Evolutionary conservation across 1,140 invertebrate species (phyloP), one percentile per base, ranked within the genome.

Genomic region (Microplitis demolitor): DNA sequence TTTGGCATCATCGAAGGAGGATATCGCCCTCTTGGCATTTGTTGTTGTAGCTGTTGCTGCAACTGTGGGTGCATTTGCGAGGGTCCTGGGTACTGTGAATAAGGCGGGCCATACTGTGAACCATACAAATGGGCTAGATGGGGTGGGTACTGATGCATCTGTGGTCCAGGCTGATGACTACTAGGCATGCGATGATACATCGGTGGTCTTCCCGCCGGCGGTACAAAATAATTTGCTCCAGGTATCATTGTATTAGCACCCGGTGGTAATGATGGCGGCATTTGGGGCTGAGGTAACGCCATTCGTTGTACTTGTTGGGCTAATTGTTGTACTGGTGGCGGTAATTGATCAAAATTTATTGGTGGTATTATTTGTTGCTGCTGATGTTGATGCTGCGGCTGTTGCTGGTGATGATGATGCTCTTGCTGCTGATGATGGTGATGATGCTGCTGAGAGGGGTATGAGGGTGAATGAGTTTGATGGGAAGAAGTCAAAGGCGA

Each of bases 301-400:
- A 88, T 85, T 60, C 87, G 81, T 69, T 88, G 87, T 5, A 88
- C 87, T 74, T 88, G 87, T 69, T 88, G 88, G 2, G 85, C 87
- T n/a, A 88, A 73, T 71, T 89, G 88, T 68, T 88, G 87, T 3
- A 88, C 86, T 0, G 86, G 87, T n/a, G 84, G 85, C n/a, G 87
- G 84, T 50, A 87, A 70, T 69, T 87, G 85, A 13, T 87, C 85
- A 14, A 87, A 82, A 75, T 84, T 87, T 9, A 85, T 81, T 0
- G 85, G 85, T 0, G 84, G 78, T 50, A 84, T 80, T 63, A 82
- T 78, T 24, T 81, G 76, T 33, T 83, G 80, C n/a, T 70, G 69
- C 34, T 45, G 39, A 6, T 45, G 39, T 9, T 9, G 39, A 6
- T 45, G 39, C 0, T 45, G 6, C 11, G 0, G 39, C 39, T 39